These are phyloP conservation scores for Listronotus bonariensis DNA, from an alignment of 1,140 invertebrate species.

Conservation along the genomic window DNA sequence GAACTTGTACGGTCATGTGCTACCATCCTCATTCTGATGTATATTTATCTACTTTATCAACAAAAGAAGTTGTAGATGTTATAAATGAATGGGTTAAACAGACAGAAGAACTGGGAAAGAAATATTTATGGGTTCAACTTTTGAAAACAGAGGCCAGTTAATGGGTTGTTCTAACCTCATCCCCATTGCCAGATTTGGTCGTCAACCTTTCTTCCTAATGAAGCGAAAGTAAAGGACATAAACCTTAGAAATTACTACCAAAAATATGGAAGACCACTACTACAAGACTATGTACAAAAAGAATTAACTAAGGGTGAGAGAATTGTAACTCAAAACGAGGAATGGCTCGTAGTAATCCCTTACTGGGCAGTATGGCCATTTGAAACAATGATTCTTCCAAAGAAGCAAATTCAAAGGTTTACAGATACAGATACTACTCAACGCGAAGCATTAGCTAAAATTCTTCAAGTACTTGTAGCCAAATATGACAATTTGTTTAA, in stretches of 20 bases:
- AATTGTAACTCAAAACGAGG: constrained; percentile 79
- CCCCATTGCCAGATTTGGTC: constrained; percentile 99
- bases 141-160: constrained; percentile 94
- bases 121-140: constrained; percentile 94
- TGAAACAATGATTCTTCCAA: constrained; percentile 92
- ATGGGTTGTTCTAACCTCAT: constrained; percentile 98
- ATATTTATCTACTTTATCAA: constrained; percentile 80
- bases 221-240: constrained; percentile 78
- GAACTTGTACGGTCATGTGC: constrained; percentile 92
- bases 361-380: constrained; percentile 98
- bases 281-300: constrained; percentile 83
- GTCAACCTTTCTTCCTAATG: constrained; percentile 89
- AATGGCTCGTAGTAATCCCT: constrained; percentile 92
- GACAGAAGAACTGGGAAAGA: constrained; percentile 74
- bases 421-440: constrained; percentile 69
- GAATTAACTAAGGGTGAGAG: constrained; percentile 82
- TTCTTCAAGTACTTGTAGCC: constrained; percentile 85
- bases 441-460: constrained; percentile 70
- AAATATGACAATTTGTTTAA: constrained; percentile 98
- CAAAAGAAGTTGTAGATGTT: constrained; percentile 78
- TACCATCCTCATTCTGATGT: constrained; percentile 94
- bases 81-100: constrained; percentile 83
- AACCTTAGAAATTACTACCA: constrained; percentile 78
- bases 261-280: constrained; percentile 72
- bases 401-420: constrained; percentile 74